A percentile compares a stretch with the other conserved stretches of the same genome.
phyloP scores from a whole-genome alignment of 2,113 vertebrate genomes.

The Neolamprologus cancellatus region DNA sequence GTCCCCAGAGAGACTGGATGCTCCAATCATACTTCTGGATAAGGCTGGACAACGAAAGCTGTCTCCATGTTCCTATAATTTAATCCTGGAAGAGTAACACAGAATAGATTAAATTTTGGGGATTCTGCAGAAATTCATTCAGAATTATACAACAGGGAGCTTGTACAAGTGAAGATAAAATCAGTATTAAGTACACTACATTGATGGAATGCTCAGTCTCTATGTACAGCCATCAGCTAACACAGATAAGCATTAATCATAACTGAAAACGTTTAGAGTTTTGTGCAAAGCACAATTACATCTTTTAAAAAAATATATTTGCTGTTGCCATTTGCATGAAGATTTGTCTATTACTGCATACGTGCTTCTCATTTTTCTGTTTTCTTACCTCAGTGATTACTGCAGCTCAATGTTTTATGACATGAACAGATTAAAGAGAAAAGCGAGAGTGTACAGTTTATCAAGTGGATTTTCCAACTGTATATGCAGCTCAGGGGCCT shows the following conservation, averaged over 20 bases:
- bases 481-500: not conserved
- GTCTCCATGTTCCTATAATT: conserved; percentile 2
- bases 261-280: not conserved
- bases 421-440: not conserved
- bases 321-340: not conserved
- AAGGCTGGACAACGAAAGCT: not conserved
- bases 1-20: conserved; percentile 85
- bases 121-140: not conserved
- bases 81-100: not conserved
- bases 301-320: not conserved
- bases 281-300: not conserved
- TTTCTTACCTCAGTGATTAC: not conserved
- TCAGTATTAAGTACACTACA: not conserved
- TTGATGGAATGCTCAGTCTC: not conserved
- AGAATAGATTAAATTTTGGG: not conserved
- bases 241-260: not conserved
- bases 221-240: not conserved
- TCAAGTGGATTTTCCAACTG: not conserved
- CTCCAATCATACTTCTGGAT: conserved; percentile 78
- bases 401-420: not conserved
- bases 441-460: not conserved
- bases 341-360: not conserved
- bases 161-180: not conserved
- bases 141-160: not conserved
- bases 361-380: not conserved